Conservation (phyloP, 2,113 vertebrate genomes). For the Chaetorhynchus papuensis region DNA sequence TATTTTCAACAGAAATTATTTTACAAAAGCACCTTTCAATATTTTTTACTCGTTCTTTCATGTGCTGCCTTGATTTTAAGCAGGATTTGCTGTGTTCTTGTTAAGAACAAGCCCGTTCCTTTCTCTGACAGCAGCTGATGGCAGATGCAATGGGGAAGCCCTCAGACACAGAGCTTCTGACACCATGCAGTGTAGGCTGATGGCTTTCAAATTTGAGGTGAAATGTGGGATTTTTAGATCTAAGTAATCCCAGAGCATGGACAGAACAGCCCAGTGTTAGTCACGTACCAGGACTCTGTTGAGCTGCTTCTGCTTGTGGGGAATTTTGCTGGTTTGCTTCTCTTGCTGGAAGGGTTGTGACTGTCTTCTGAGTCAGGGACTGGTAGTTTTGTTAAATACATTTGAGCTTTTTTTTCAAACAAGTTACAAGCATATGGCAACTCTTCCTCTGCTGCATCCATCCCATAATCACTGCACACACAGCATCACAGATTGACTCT, state of each 20-base stretch:
- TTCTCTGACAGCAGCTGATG: background rate
- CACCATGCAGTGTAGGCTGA: no score
- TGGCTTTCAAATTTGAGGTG: background rate
- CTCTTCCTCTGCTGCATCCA: background rate
- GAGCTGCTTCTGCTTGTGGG: background rate
- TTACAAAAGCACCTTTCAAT: background rate
- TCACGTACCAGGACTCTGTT: rapidly evolving
- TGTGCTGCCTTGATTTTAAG: background rate
- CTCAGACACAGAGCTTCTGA: background rate
- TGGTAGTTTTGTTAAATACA: background rate
- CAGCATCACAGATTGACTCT: background rate
- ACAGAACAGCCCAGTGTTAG: background rate
- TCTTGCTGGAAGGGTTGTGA: background rate
- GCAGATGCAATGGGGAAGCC: background rate
- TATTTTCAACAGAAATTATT: background rate
- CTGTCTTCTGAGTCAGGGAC: background rate
- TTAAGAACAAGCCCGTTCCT: background rate
- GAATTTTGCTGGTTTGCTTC: background rate
- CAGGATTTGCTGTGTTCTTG: background rate
- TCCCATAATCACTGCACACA: background rate
- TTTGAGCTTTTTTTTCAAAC: no score
- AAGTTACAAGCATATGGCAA: background rate
- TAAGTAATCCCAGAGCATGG: background rate
- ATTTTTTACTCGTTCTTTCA: rapidly evolving
- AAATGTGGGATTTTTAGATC: background rate